phyloP scores from a whole-genome alignment of 1,140 invertebrate genomes.

The Brachionus sp. region DNA sequence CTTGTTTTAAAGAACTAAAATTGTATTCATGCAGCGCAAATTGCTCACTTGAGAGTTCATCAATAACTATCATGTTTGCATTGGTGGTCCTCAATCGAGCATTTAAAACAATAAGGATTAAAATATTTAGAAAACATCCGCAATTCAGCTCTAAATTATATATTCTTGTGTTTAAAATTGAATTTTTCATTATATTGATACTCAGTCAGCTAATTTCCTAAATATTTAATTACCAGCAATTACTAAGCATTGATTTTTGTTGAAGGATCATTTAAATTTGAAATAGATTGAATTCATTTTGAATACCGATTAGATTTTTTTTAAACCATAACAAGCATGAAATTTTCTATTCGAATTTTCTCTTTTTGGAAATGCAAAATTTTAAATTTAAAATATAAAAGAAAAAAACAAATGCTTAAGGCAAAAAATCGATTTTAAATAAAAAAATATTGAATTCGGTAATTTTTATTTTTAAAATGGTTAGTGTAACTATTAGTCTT shows the following conservation, averaged over 20 bases:
- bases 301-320: not conserved
- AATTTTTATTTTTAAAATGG: not conserved
- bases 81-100: not conserved
- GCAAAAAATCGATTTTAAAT: slow-evolving; percentile 18
- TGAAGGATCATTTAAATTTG: not conserved
- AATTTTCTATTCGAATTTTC: not conserved
- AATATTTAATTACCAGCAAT: not conserved
- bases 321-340: not conserved
- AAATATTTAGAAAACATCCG: not conserved
- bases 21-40: not conserved
- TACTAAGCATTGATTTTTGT: not conserved
- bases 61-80: not conserved
- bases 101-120: not conserved
- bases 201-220: not conserved
- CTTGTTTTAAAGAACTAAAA: not conserved
- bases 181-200: not conserved
- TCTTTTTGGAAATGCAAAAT: not conserved
- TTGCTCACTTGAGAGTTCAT: not conserved
- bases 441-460: not conserved
- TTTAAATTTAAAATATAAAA: not conserved
- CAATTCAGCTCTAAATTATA: not conserved
- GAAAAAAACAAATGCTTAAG: not conserved
- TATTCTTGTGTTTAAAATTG: not conserved
- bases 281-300: not conserved
- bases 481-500: not conserved